Evolutionary conservation across 2,888 invertebrate species (phyloP), one percentile per base, ranked within the genome.

Genomic region (Cecidostiba fungosa): DNA sequence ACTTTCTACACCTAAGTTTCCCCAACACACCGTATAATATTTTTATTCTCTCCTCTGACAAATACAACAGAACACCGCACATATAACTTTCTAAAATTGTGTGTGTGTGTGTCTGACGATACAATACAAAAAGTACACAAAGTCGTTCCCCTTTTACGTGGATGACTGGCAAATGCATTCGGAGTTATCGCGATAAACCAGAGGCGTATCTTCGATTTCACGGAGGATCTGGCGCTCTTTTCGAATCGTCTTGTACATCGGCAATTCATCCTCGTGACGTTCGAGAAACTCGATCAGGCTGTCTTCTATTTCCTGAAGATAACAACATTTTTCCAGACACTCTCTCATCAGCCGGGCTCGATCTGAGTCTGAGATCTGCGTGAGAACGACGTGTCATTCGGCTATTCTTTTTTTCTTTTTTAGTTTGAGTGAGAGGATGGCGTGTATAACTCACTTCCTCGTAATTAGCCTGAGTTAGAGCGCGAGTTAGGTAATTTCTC

Each of bases 221-320:
- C 74, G 73, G 14, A 84, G 87, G 47, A 90, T 85, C 82, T 86
- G 85, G 19, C 87, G 88, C 23, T 89, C 69, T 74, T 87, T 90
- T 36, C 86, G 84, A n/a, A 88, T 88, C 77, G 88, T 90, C 80
- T 86, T 89, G 62, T 91, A 92, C 88, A 90, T 89, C 4, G 91
- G 89, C 14, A 92, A 84, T 29, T 91, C 89, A 29, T 89, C 81
- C 77, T 89, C 88, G 77, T 79, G 88, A 78, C 87, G 85, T 82
- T 90, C 88, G 43, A 92, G 82, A 74, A 91, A 91, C 39, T 89
- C 88, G 4, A 90, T 43, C 32, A 92, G 62, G 29, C 82, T 88
- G 10, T 87, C 88, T 72, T 90, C 88, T 19, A 92, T 85, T 43
- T 90, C 87, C 36, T 88, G 86, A 5, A 90, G 89, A 69, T 91